These are phyloP conservation scores for Cyprinodon brontotheroides DNA, from an alignment of 2,113 vertebrate species.

Conservation along the genomic window DNA sequence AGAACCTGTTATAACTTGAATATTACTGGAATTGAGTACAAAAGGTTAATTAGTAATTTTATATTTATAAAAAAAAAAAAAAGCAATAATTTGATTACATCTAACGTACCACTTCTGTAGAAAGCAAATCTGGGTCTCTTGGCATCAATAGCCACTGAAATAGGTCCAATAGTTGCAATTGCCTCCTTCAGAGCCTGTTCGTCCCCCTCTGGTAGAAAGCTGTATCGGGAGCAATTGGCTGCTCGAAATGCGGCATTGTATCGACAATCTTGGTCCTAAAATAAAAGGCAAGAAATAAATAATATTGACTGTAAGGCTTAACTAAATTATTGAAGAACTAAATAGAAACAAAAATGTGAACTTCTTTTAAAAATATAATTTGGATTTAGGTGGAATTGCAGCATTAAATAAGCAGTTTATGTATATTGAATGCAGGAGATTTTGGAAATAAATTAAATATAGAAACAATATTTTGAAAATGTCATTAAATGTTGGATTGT, in stretches of 20 bases:
- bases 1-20: neutral
- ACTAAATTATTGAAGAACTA: neutral
- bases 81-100: neutral
- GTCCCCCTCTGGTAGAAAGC: constrained; percentile 55
- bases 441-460: too few species aligned
- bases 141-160: constrained; percentile 90
- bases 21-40: neutral
- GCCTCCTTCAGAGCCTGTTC: constrained; percentile 81
- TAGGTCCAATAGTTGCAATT: constrained; percentile 84
- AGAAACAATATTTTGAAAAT: too few species aligned
- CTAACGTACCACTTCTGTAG: constrained; percentile 83
- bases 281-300: neutral
- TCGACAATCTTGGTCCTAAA: constrained; percentile 78
- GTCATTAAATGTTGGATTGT: too few species aligned
- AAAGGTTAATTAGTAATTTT: too few species aligned
- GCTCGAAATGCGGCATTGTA: constrained; percentile 79
- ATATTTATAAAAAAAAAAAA: too few species aligned
- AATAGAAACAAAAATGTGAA: neutral
- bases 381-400: too few species aligned
- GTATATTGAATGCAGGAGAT: too few species aligned
- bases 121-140: constrained; percentile 77
- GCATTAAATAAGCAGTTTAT: too few species aligned
- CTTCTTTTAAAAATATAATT: too few species aligned
- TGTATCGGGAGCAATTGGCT: constrained; percentile 85
- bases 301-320: neutral